Conservation (phyloP, 1,140 invertebrate species). For the Agrilus planipennis region DNA sequence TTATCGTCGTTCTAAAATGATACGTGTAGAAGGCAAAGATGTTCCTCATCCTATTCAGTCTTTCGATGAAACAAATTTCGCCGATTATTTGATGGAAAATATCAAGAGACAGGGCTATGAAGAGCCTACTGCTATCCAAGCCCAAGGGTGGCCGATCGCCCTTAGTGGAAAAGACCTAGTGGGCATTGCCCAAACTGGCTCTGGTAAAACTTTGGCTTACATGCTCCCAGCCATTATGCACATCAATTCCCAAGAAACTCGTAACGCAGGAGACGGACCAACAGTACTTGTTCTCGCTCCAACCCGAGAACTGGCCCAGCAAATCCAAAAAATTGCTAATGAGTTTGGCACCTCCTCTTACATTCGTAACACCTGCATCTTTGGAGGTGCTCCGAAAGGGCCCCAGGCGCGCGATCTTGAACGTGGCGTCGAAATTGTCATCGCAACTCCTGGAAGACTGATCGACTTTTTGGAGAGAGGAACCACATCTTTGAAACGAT, state of each 20-base stretch:
- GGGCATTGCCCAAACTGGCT: constrained; percentile 88
- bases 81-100: constrained; percentile 7
- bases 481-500: constrained; percentile 75
- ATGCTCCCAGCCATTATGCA: constrained; percentile 81
- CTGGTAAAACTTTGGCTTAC: constrained; percentile 77
- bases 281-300: constrained; percentile 86
- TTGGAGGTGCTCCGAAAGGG: constrained; percentile 90
- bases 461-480: constrained; percentile 85
- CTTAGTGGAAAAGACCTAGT: constrained; percentile 81
- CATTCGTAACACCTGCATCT: constrained; percentile 86
- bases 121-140: constrained; percentile 76
- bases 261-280: constrained; percentile 76
- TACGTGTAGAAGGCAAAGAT: constrained; percentile 66
- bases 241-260: constrained; percentile 76
- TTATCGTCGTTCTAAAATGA: constrained; percentile 62
- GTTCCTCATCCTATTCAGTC: constrained; percentile 7
- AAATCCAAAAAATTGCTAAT: constrained; percentile 82
- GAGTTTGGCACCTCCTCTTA: constrained; percentile 78
- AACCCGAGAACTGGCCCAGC: too few relatives aligned
- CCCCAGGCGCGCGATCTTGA: constrained; percentile 75
- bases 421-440: constrained; percentile 79
- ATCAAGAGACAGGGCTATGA: constrained; percentile 55
- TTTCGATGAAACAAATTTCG: constrained; percentile 6
- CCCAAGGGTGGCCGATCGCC: constrained; percentile 84
- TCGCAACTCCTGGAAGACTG: constrained; percentile 89